A percentile compares a stretch with the other conserved stretches of the same genome.
Conservation (phyloP, 2,113 vertebrate genomes). For the Corythornis cristatus region DNA sequence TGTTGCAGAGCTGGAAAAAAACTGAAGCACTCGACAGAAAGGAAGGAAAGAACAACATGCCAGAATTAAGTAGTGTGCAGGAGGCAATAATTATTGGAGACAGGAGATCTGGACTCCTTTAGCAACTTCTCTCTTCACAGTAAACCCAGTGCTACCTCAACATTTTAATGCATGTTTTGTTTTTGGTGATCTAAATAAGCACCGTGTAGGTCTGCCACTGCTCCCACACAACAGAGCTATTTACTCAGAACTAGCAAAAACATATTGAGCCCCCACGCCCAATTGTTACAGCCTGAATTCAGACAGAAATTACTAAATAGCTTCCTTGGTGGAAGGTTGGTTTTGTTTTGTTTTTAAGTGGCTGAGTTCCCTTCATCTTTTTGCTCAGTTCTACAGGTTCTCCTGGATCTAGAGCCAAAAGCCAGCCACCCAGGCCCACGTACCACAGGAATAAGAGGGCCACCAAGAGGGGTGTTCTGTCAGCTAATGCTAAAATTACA, state of each 20-base stretch:
- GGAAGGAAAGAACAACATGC: background rate
- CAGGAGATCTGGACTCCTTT: background rate
- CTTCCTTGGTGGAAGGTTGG: background rate
- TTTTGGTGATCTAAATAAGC: background rate
- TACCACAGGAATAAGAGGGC: background rate
- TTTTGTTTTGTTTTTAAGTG: background rate
- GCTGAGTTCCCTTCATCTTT: background rate
- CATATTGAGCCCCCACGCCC: rapidly evolving
- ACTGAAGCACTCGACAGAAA: background rate
- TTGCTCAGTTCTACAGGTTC: background rate
- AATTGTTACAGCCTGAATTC: background rate
- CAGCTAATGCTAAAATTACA: background rate
- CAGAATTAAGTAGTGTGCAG: background rate
- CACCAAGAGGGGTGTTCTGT: background rate
- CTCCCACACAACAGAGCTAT: background rate
- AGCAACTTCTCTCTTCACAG: background rate
- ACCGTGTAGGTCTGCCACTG: background rate
- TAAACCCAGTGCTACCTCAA: background rate
- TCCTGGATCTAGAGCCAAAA: background rate
- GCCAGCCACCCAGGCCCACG: background rate
- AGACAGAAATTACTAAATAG: background rate
- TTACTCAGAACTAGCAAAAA: background rate
- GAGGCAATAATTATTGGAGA: background rate
- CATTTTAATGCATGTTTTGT: background rate
- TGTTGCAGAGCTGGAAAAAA: background rate